phyloP scores from a whole-genome alignment of 1,140 invertebrate genomes.

The Pissodes strobi region DNA sequence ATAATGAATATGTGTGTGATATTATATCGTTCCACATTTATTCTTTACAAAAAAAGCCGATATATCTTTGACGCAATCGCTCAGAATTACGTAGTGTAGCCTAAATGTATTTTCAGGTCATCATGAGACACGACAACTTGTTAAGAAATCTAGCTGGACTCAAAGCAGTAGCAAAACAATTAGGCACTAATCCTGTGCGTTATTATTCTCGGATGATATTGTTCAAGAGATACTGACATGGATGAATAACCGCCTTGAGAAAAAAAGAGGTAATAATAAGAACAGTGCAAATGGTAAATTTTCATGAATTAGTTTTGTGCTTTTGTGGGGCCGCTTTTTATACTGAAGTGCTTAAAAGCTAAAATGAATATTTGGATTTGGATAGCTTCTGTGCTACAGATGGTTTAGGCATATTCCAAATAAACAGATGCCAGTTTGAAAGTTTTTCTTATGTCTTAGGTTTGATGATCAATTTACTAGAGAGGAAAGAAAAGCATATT shows the following conservation, averaged over 20 bases:
- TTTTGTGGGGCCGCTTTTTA: no score
- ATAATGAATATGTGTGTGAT: no score
- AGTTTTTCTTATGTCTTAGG: neutral
- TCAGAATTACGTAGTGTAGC: neutral
- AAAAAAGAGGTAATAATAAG: neutral
- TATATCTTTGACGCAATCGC: no score
- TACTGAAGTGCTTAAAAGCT: no score
- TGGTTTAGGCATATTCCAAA: no score
- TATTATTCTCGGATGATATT: no score
- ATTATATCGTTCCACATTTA: neutral
- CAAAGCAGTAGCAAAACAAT: no score
- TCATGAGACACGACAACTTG: neutral
- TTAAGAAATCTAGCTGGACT: no score
- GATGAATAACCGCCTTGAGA: neutral
- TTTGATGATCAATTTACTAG: neutral
- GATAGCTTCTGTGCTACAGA: neutral
- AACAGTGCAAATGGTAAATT: neutral
- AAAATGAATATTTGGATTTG: neutral
- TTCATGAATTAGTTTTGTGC: neutral
- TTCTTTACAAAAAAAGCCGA: no score
- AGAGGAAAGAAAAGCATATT: neutral
- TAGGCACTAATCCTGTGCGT: neutral
- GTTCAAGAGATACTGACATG: no score
- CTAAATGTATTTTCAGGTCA: neutral
- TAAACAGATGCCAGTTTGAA: no score